Base-by-base conservation (phyloP, 2,888 invertebrate species). In the Eristalis intricaria region DNA sequence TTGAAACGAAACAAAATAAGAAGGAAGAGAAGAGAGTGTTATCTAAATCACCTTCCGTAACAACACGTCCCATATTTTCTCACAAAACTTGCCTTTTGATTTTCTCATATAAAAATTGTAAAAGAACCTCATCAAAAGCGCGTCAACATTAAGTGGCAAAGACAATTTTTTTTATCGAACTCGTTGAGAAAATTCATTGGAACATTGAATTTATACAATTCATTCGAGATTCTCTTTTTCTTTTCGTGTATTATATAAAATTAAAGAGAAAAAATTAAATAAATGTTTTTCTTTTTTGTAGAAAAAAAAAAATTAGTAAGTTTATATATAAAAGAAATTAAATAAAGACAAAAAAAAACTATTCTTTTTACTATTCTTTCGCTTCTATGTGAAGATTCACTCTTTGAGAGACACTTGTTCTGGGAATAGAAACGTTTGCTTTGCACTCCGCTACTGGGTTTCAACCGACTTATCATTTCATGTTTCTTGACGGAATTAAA, bases 221-320 rank as follows among this genome's bases (percentile, higher is more conserved):
- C 63, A 83, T 60, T 82, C 86, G 83, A 79, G 13, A 71, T 80
- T 78, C 83, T 88, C 85, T 84, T 83, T 83, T 74, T 86, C 78
- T 78, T 85, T 79, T 79, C 74, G 70, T 85, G 80, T 85, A 88
- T 81, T 76, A 77, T 71, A 82, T 84, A 81, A 75, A 75, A 82
- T 43, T 73, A 38, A 86, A 78, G 38, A 78, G 61, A 77, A 81
- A 78, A 77, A 77, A 66, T 73, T 81, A 73, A 87, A 78, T 81
- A 87, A 63, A 50, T 50, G 76, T 80, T 82, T 88, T 87, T 83
- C 88, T 89, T 89, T 89, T 89, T 89, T 89, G 88, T 89, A 89
- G 84, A 84, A 89, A 84, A 84, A 43, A 86, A 82, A 50, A 86
- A 82, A 86, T 83, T 88, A 89, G 86, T 89, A 87, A 88, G 88